Conservation (phyloP, 2,888 invertebrate genomes). For the Idaea dimidiata region DNA sequence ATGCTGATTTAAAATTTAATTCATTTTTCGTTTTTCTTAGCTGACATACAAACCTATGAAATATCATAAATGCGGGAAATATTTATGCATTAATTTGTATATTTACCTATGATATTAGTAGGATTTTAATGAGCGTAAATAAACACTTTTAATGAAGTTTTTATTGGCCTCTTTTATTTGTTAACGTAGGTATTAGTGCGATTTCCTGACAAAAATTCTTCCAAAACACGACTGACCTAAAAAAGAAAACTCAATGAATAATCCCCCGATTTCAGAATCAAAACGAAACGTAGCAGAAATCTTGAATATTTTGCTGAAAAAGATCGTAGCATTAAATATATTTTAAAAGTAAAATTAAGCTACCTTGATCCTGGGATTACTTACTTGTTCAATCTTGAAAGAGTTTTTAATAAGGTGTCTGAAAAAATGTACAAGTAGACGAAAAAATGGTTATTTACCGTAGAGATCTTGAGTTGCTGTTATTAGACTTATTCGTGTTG, state of each 20-base stretch:
- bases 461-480: no score
- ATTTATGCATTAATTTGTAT: no score
- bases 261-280: background rate
- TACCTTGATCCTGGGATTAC: background rate
- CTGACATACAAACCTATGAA: no score
- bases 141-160: no score
- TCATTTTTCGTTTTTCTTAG: no score
- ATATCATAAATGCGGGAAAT: no score
- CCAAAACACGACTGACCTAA: background rate
- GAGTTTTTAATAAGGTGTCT: background rate
- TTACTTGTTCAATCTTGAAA: background rate
- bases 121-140: no score
- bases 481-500: background rate
- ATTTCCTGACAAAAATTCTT: background rate
- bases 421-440: background rate
- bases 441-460: no score
- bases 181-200: background rate
- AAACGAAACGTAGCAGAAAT: background rate
- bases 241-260: background rate
- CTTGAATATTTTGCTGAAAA: background rate
- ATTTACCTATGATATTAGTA: no score
- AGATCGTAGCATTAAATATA: background rate
- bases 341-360: background rate
- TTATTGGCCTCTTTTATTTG: no score
- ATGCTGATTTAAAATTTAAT: no score